phyloP scores from a whole-genome alignment of 2,888 invertebrate genomes.

The Pantelozetes paolii region DNA sequence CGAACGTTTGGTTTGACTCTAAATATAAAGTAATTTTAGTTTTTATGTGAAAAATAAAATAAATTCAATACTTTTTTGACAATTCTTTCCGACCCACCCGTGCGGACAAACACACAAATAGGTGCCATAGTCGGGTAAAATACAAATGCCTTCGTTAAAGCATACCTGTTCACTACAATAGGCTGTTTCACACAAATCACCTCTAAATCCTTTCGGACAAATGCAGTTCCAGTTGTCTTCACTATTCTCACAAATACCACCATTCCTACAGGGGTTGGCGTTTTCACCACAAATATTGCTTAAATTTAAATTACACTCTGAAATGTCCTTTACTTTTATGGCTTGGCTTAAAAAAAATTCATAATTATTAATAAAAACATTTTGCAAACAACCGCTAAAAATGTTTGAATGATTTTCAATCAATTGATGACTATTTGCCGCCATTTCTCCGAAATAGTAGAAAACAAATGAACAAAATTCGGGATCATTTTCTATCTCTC shows the following conservation, averaged over 20 bases:
- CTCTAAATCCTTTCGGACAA: conserved; percentile 20
- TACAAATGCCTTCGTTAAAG: conserved; percentile 30
- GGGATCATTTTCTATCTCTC: not conserved
- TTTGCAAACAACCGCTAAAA: conserved; percentile 32
- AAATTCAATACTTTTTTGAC: conserved; percentile 35
- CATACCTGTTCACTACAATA: conserved; percentile 25
- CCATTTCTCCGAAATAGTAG: conserved; percentile 1
- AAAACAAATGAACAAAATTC: conserved; percentile 17
- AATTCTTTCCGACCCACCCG: conserved; percentile 27
- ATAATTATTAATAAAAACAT: conserved; percentile 31
- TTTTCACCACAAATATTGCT: conserved; percentile 22
- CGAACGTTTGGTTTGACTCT: not conserved
- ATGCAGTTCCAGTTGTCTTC: conserved; percentile 20
- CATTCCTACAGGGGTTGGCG: conserved; percentile 38
- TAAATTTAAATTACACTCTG: conserved; percentile 5
- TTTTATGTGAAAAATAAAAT: not conserved
- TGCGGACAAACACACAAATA: conserved; percentile 33
- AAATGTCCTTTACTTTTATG: conserved; percentile 7
- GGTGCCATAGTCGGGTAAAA: not conserved
- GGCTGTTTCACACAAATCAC: conserved; percentile 31
- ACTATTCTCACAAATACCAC: conserved; percentile 1
- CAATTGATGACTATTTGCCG: not conserved
- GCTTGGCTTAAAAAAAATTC: conserved; percentile 26
- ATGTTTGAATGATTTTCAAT: not conserved
- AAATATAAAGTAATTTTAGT: not conserved